Conservation (phyloP, 2,888 invertebrate species). For the Creontiades dilutus region DNA sequence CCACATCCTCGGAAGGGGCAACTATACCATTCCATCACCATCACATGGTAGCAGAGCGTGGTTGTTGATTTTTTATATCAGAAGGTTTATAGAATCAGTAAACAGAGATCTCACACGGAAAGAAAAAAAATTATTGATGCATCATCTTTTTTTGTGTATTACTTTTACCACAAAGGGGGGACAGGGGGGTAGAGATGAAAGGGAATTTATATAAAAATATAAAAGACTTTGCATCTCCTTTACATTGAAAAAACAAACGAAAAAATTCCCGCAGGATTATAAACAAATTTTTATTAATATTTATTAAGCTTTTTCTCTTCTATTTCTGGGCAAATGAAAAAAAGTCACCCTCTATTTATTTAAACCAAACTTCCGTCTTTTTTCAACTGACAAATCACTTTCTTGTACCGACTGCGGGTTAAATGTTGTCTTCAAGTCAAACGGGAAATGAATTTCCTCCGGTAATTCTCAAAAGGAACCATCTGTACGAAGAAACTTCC, state of each 20-base stretch:
- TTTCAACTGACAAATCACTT: too few relatives aligned
- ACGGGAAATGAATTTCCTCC: too few relatives aligned
- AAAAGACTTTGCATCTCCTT: constrained; percentile 62
- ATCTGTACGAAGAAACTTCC: too few relatives aligned
- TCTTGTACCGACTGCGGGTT: too few relatives aligned
- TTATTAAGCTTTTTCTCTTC: neutral
- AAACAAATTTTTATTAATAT: constrained; percentile 12
- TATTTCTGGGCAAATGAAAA: neutral
- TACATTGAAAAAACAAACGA: constrained; percentile 46
- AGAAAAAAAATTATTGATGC: neutral
- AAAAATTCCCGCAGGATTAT: constrained; percentile 26
- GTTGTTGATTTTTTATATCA: neutral
- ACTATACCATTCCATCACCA: too few relatives aligned
- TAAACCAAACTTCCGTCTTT: neutral
- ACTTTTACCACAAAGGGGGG: constrained; percentile 3
- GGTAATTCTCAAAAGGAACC: too few relatives aligned
- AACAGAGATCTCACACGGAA: neutral
- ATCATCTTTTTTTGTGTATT: neutral
- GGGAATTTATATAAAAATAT: constrained; percentile 64
- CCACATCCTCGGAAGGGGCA: too few relatives aligned
- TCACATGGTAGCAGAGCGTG: too few relatives aligned
- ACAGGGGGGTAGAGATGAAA: constrained; percentile 26
- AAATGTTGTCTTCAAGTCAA: too few relatives aligned
- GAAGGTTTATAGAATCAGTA: neutral
- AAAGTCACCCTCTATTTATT: neutral